Base-by-base conservation (phyloP, 2,797 vertebrate species). In the Sebastes kiyomatsui region DNA sequence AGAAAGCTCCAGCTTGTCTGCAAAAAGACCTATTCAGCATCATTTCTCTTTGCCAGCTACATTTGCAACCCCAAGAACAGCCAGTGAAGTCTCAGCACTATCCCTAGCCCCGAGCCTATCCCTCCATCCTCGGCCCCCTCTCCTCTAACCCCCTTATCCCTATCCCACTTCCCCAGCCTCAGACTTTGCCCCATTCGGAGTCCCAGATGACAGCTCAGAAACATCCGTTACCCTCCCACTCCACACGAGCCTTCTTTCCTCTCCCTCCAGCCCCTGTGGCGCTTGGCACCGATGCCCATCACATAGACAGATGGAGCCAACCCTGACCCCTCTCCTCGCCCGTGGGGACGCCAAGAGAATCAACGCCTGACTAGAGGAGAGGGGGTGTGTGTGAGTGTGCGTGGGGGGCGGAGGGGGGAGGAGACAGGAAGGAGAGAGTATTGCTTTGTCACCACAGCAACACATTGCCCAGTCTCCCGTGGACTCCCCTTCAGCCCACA, bases 231-330 rank as follows among this genome's bases (percentile, higher is more conserved):
- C 83, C 85, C 86, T 87, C 82, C 81, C 66, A 68, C 80, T 79
- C 90, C 62, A 33, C 84, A 79, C 69, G 3, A 82, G 87, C 75
- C 80, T 89, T 58, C 84, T 90, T 83, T 91, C 90, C 92, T 87
- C 86, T 84, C 76, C 67, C 79, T 91, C 79, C 85, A 74, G 86
- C 79, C 91, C 92, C 92, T 9, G 72, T 84, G 89, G 92, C 75
- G 87, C 90, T 95, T 95, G 94, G 94, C 94, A 94, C 87, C 83
- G 72, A 76, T 72, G 91, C 88, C 91, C 89, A 90, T 93, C 89
- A 88, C 89, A 88, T 67, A 92, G 92, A 94, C 91, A 95, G 92
- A 94, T 93, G 93, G 94, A 94, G 92, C 93, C 91, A 90, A 92
- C 89, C 92, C 94, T 95, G 94, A 96, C 92, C 94, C 91, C 82